phyloP scores from a whole-genome alignment of 2,888 invertebrate species.

The Masnerella sp. region DNA sequence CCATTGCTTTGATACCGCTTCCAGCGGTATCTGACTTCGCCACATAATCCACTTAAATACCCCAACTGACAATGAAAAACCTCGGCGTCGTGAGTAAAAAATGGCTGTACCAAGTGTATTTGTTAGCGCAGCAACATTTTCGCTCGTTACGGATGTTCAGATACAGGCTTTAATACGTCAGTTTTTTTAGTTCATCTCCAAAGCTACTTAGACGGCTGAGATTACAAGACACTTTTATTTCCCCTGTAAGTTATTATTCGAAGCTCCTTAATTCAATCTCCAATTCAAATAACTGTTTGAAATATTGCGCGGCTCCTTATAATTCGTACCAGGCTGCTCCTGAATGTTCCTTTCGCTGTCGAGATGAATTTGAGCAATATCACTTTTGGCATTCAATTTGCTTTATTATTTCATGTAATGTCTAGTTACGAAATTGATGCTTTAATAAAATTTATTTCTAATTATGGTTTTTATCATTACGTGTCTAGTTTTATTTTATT shows the following conservation, averaged over 20 bases:
- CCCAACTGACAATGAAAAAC: slow-evolving; percentile 25
- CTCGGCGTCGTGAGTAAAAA: slow-evolving; percentile 19
- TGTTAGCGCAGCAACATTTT: slow-evolving; percentile 21
- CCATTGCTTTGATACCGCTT: slow-evolving; percentile 2
- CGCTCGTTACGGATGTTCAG: slow-evolving; percentile 17
- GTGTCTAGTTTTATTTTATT: no score
- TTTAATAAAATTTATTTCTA: no score
- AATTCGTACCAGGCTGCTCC: not conserved
- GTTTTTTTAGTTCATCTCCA: slow-evolving; percentile 12
- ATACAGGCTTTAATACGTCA: slow-evolving; percentile 26
- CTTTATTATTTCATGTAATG: no score
- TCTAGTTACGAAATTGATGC: no score
- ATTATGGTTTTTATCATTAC: no score
- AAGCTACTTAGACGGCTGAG: slow-evolving; percentile 2
- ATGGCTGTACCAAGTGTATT: slow-evolving; percentile 9
- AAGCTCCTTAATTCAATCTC: slow-evolving; percentile 6
- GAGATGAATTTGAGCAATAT: not conserved
- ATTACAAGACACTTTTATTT: slow-evolving; percentile 23
- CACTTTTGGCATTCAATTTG: not conserved
- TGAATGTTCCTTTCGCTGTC: not conserved
- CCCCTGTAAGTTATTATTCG: not conserved
- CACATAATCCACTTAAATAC: slow-evolving; percentile 29
- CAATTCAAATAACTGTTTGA: slow-evolving; percentile 12
- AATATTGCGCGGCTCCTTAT: not conserved
- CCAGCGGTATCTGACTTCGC: slow-evolving; percentile 4